phyloP scores from a whole-genome alignment of 2,797 vertebrate species.

The Ptychadena robeensis region DNA sequence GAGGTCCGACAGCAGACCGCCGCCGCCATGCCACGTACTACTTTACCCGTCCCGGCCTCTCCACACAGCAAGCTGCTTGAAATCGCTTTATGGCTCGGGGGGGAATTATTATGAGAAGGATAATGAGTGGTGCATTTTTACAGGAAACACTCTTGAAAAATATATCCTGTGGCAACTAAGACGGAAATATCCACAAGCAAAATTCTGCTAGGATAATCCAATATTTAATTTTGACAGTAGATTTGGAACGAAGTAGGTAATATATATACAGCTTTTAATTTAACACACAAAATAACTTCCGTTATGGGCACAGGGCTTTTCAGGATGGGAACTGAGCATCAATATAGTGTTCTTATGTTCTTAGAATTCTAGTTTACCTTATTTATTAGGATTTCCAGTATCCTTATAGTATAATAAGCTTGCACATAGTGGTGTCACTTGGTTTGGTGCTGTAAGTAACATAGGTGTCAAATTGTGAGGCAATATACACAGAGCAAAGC shows the following conservation, averaged over 20 bases:
- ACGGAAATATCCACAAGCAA: slow-evolving; percentile 39
- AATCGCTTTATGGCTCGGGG: not conserved
- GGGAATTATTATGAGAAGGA: slow-evolving; percentile 12
- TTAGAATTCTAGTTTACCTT: not conserved
- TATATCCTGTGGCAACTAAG: slow-evolving; percentile 13
- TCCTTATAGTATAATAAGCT: no score
- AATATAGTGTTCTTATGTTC: not conserved
- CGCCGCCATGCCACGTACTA: slow-evolving; percentile 20
- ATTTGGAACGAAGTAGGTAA: slow-evolving; percentile 15
- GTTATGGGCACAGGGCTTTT: not conserved
- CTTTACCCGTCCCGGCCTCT: slow-evolving; percentile 4
- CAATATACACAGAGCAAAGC: no score
- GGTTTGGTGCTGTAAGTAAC: no score
- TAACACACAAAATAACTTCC: not conserved
- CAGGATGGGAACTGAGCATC: not conserved
- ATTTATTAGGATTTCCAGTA: no score
- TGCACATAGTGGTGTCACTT: no score
- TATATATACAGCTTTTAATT: slow-evolving; percentile 6
- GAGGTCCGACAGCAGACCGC: slow-evolving; percentile 10
- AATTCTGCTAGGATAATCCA: not conserved
- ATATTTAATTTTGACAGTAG: not conserved
- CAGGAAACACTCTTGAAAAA: slow-evolving; percentile 15
- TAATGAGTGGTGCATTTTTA: slow-evolving; percentile 22
- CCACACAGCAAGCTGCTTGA: slow-evolving; percentile 8
- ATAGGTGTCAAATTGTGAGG: no score